Evolutionary conservation across 2,113 vertebrate genomes (phyloP).

Genomic region (Castor canadensis): DNA sequence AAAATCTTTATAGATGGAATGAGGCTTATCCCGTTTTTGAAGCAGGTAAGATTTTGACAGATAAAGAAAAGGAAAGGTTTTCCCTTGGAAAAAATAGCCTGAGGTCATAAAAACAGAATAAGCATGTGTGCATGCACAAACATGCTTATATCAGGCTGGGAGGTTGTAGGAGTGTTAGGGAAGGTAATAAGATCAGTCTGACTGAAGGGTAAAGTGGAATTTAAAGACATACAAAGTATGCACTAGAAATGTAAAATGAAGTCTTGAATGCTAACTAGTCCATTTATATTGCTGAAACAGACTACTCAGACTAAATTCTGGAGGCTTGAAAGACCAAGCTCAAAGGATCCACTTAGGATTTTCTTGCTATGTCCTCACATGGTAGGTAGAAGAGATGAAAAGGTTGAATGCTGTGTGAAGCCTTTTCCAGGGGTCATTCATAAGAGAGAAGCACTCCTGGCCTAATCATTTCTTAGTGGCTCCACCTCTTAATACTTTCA

Average conservation of each 20-base stretch:
- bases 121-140: fast-evolving
- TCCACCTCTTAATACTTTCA: neutral
- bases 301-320: neutral
- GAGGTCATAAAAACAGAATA: neutral
- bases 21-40: neutral
- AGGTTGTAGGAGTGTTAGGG: neutral
- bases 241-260: neutral
- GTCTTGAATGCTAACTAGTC: neutral
- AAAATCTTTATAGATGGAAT: neutral
- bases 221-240: neutral
- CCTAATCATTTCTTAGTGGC: neutral
- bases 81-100: neutral
- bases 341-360: neutral
- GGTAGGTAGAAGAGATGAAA: neutral
- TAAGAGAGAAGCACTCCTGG: too few relatives aligned
- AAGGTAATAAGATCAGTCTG: neutral
- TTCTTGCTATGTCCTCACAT: neutral
- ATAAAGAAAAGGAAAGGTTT: neutral
- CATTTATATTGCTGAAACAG: neutral
- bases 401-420: neutral
- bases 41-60: neutral
- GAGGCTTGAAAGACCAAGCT: neutral
- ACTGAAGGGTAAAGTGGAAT: neutral
- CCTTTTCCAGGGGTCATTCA: neutral
- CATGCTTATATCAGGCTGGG: fast-evolving